Evolutionary conservation across 2,888 invertebrate species (phyloP), one percentile per base, ranked within the genome.

Genomic region (Lasioglossum marginatum): DNA sequence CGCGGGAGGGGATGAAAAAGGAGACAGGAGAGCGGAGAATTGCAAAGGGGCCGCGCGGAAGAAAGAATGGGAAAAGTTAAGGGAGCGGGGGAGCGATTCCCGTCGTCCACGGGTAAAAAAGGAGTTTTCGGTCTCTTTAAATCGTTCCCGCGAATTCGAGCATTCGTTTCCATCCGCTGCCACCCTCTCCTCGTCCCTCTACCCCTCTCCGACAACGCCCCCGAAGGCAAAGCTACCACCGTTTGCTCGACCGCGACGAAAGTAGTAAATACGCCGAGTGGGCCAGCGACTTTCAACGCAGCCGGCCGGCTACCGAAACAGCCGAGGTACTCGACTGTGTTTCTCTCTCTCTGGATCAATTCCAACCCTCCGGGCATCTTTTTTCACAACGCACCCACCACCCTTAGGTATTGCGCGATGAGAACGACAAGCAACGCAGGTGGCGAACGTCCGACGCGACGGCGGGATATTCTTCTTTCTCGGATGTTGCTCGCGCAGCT

Each of bases 11-110:
- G 45, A 27, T 70, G 57, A 52, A 23, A 66, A 12, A 48, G 77
- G 60, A 66, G 75, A 77, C 63, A 45, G 66, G 68, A 63, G 86
- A 68, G 68, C 79, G 77, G 72, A 72, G 82, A 88, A 83, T 83
- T 79, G 81, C 78, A 27, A 87, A 77, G 52, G 78, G 71, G 72
- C 37, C 31, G 75, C n/a, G 8, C n/a, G 52, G 87, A 75, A 89
- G 87, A 77, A 89, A 86, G 89, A 90, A 89, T 85, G 88, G 87
- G 87, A 85, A 85, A 90, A 90, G 90, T 90, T 89, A 83, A 85
- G 80, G 81, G 79, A 88, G 79, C 27, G 60, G 66, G 66, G 34
- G 68, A 77, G 75, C 84, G 90, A 81, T 82, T 85, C 68, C 34
- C 79, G 81, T 40, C 19, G 52, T 52, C 52, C 52, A 48, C 79